Conservation (phyloP, 2,113 vertebrate genomes). For the Alaudala cheleensis region DNA sequence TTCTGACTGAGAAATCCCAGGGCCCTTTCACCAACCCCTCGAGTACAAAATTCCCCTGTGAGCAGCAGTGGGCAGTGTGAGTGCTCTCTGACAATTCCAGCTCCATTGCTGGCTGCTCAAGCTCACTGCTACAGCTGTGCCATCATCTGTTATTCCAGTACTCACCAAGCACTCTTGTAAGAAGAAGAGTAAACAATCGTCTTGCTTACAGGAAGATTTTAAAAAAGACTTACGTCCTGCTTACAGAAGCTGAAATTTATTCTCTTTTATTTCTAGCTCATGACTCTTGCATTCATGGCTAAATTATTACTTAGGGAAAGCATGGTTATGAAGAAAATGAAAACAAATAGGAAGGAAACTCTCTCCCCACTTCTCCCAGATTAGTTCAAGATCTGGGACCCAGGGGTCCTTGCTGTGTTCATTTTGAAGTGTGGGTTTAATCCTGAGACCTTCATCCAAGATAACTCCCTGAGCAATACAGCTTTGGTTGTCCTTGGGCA, state of each 20-base stretch:
- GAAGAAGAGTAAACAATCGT: not conserved
- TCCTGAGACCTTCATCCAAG: not conserved
- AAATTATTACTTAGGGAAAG: not conserved
- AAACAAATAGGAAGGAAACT: not conserved
- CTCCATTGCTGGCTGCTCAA: accelerated
- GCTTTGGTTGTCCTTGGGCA: not conserved
- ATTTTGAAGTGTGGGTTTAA: not conserved
- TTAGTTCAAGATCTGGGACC: not conserved
- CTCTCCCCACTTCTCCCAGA: not conserved
- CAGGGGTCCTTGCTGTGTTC: not conserved
- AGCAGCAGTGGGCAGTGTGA: not conserved
- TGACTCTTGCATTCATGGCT: not conserved
- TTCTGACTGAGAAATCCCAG: not conserved
- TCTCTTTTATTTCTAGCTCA: not conserved
- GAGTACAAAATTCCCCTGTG: accelerated
- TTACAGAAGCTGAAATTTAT: not conserved
- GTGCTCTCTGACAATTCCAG: accelerated
- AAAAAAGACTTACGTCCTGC: not conserved
- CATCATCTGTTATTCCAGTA: not conserved
- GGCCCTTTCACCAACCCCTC: not conserved
- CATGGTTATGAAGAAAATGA: not conserved
- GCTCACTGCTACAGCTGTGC: not conserved
- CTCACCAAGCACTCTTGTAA: not conserved
- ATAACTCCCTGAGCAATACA: not conserved
- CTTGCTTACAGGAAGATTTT: not conserved